phyloP scores from a whole-genome alignment of 1,140 invertebrate species.

The Nebria ingens region DNA sequence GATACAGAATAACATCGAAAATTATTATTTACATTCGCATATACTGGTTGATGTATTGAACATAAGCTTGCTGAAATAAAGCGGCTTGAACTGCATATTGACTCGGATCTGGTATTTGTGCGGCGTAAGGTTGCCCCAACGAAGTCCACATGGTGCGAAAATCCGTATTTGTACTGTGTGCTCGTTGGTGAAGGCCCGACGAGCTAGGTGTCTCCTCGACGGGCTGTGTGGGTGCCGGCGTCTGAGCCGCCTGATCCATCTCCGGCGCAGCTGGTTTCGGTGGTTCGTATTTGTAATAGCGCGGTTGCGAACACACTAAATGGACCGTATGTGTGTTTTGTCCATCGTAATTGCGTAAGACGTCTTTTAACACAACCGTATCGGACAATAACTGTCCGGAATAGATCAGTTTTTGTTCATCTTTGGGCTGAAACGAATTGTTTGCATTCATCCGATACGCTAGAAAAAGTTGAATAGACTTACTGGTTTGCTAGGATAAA shows the following conservation, averaged over 20 bases:
- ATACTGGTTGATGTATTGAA: slow-evolving; percentile 75
- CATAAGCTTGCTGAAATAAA: slow-evolving; percentile 77
- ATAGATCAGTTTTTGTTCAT: slow-evolving; percentile 82
- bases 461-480: slow-evolving; percentile 35
- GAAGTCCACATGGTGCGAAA: slow-evolving; percentile 15
- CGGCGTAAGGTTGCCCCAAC: slow-evolving; percentile 23
- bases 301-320: slow-evolving; percentile 57
- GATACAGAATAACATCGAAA: no score
- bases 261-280: slow-evolving; percentile 31
- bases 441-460: no score
- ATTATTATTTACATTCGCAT: slow-evolving; percentile 53
- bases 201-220: not conserved
- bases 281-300: slow-evolving; percentile 18
- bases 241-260: slow-evolving; percentile 25
- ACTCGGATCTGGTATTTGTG: slow-evolving; percentile 19
- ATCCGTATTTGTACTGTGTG: slow-evolving; percentile 14
- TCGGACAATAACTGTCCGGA: slow-evolving; percentile 79
- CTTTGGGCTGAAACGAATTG: slow-evolving; percentile 56
- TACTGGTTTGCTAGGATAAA: slow-evolving; percentile 86
- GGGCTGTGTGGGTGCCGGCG: slow-evolving; percentile 5
- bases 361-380: slow-evolving; percentile 63
- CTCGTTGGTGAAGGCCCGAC: not conserved
- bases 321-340: slow-evolving; percentile 69
- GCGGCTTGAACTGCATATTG: slow-evolving; percentile 46
- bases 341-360: slow-evolving; percentile 62